Base-by-base conservation (phyloP, 2,797 vertebrate species). In the Alexandromys oeconomus region DNA sequence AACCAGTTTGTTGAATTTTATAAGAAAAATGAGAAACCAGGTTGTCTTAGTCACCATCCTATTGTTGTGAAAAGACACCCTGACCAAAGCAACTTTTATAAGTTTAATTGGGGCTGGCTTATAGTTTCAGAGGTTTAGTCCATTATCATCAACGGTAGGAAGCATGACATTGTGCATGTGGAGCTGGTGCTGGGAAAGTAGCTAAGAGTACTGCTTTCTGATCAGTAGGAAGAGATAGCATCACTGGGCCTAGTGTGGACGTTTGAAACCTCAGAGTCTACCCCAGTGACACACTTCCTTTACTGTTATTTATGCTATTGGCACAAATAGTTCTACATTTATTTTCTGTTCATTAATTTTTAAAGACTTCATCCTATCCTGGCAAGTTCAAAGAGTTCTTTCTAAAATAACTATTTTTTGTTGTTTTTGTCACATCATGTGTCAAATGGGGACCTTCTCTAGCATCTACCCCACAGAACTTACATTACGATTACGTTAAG, bases 1-100 rank as follows among this genome's bases (percentile, higher is more conserved):
- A 85, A 92, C 23, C 2, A 65, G 76, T 86, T 92, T 94, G 54
- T 77, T 95, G 59, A 93, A 15, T 81, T 92, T 94, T 77, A 46
- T 51, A 87, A 54, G 71, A 89, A 96, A 95, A 77, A 96, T 57
- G 46, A 91, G 89, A 48, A 90, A 86, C 17, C 31, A 96, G 40
- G 21, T 86, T 48, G 43, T 86, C 4, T 48, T 69, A 51, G 11
- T 86, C 43, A 69, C 21, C 1, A 3, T 51, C 48, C 31, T 51
- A 15, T 48, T 48, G 6, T 61, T 67, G 19, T 67, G 19, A 67
- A 85, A 31, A 67, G 63, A 67, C 12, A n/a, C 31, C 19, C 34
- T 48, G 63, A n/a, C 31, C 43, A 69, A 85, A 48, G 29, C 19
- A 51, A 85, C 31, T 67, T 21, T 84, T 65, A 67, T 48, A 25